Percentiles rank a stretch among this genome's conserved stretches.
phyloP scores from a whole-genome alignment of 2,113 vertebrate species.

The Thymallus thymallus region DNA sequence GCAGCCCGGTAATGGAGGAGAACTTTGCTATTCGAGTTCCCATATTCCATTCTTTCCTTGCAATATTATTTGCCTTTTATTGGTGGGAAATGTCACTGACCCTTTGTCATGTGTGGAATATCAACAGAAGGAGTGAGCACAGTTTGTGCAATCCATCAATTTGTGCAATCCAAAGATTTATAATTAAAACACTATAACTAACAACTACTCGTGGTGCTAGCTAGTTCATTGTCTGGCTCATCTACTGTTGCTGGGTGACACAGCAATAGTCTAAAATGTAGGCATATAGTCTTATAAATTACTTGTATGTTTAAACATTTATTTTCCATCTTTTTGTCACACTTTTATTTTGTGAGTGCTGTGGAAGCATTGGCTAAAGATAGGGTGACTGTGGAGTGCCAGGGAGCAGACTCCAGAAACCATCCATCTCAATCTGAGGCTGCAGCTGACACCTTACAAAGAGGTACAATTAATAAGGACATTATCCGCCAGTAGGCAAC shows the following conservation, averaged over 20 bases:
- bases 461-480: constrained; percentile 82
- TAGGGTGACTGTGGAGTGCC: constrained; percentile 65
- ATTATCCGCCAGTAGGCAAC: constrained; percentile 79
- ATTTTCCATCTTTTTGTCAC: constrained; percentile 41
- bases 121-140: not conserved
- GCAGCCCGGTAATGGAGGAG: not conserved
- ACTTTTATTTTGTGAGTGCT: constrained; percentile 26
- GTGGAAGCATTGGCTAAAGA: constrained; percentile 53
- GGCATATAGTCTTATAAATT: not conserved
- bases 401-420: constrained; percentile 74
- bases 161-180: not conserved
- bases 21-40: not conserved
- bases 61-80: not conserved
- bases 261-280: not conserved
- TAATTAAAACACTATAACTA: not conserved
- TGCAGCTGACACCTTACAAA: constrained; percentile 76
- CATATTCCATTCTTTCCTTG: not conserved
- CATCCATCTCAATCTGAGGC: constrained; percentile 80
- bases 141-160: not conserved
- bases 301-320: not conserved
- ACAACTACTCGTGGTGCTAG: not conserved
- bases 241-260: too few species aligned
- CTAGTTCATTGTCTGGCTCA: too few species aligned
- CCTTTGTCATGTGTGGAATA: not conserved
- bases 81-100: not conserved